Evolutionary conservation across 2,113 vertebrate species (phyloP).

Genomic region (Hydrochoerus hydrochaeris): DNA sequence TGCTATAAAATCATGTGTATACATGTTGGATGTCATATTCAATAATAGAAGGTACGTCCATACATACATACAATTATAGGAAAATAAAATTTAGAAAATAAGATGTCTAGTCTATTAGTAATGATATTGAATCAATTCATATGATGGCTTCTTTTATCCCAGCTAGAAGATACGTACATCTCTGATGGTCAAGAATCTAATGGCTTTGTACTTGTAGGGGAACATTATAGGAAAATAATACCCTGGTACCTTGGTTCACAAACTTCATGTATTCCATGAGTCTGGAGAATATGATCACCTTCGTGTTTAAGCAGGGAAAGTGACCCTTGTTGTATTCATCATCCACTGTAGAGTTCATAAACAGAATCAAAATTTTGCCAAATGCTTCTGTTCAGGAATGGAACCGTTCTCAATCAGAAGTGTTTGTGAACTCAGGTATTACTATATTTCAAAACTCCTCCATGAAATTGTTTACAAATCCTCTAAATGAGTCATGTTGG

Average conservation of each 20-base stretch:
- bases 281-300: neutral
- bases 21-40: neutral
- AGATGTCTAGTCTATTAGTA: neutral
- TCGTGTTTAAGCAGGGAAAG: neutral
- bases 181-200: neutral
- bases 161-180: neutral
- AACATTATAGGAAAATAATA: neutral
- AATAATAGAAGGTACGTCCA: neutral
- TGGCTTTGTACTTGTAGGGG: neutral
- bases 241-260: neutral
- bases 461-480: neutral
- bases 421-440: neutral
- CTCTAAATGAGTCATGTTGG: neutral
- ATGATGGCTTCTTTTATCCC: neutral
- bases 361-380: neutral
- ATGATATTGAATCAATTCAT: neutral
- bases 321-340: neutral
- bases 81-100: neutral
- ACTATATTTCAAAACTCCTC: neutral
- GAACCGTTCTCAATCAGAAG: neutral
- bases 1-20: neutral
- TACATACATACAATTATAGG: neutral
- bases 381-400: neutral
- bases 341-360: neutral
- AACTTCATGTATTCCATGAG: neutral